Conservation (phyloP, 2,888 invertebrate genomes). For the Slavum lentiscoides region DNA sequence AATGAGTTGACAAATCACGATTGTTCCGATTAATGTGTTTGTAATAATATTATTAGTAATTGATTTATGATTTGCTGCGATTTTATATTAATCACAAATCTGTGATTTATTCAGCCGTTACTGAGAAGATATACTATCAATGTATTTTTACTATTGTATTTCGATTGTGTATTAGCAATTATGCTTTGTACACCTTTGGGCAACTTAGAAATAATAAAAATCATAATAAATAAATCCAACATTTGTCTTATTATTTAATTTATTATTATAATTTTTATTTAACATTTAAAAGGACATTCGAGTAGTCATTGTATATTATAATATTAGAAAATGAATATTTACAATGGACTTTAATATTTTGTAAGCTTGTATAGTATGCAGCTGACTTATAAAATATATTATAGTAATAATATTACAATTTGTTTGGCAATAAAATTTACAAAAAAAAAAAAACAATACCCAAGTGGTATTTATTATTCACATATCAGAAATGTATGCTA, state of each 20-base stretch:
- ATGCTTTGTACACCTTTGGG: neutral
- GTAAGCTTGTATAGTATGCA: constrained; percentile 23
- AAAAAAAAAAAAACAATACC: neutral
- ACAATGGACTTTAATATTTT: constrained; percentile 18
- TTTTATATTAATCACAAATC: too few species aligned
- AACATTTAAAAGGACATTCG: constrained; percentile 31
- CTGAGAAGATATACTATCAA: neutral
- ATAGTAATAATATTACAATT: constrained; percentile 8
- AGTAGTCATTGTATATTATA: constrained; percentile 25
- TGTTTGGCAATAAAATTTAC: constrained; percentile 13
- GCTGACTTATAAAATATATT: constrained; percentile 23
- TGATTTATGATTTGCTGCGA: too few species aligned
- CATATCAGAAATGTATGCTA: neutral
- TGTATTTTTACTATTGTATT: neutral
- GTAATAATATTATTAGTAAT: too few species aligned
- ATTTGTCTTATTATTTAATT: constrained; percentile 1
- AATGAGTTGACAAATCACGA: too few species aligned
- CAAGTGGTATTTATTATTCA: neutral
- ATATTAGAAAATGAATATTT: constrained; percentile 31
- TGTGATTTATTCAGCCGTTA: neutral
- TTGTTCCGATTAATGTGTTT: too few species aligned
- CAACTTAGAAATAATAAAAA: neutral
- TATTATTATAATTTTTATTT: constrained; percentile 33
- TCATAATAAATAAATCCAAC: neutral
- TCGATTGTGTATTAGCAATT: neutral